Base-by-base conservation (phyloP, 2,888 invertebrate species). In the Scaptomyza tumidula region DNA sequence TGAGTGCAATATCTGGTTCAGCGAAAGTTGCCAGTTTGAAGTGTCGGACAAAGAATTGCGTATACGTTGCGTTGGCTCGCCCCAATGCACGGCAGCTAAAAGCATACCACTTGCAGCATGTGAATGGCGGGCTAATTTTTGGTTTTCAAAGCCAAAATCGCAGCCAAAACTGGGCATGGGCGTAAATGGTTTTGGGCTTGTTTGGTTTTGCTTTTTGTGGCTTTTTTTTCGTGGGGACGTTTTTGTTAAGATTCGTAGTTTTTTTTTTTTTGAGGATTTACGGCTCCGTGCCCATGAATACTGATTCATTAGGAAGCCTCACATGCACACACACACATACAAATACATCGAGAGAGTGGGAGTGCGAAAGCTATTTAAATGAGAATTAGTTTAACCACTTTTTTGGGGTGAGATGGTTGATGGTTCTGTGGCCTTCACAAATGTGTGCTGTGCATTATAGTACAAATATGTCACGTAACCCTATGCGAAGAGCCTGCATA, bases 231-330 rank as follows among this genome's bases (percentile, higher is more conserved):
- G 16, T 24, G 19, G 14, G 14, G 7, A 37, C 14, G 35, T 41
- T 48, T 52, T 45, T 55, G 44, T 33, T 45, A 44, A 52, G 44
- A 27, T 72, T 41, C 4, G 11, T 16, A n/a, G n/a, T n/a, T n/a
- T 16, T 10, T 10, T 16, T 37, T 37, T 37, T 45, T 59, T 39
- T 41, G 53, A 27, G 19, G 49, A 45, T 35, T 63, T 63, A 52
- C 66, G 55, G 65, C 59, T 56, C n/a, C 33, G 41, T 44, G 63
- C 50, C 57, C 58, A 75, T 83, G 88, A 88, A 88, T 88, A 67
- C 80, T 80, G 84, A 71, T 83, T 82, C 82, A 82, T 82, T 82
- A 79, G 69, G 39, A 79, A 65, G 70, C 53, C 62, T 48, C n/a
- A 33, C 70, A 31, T 56, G 46, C 49, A 54, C 46, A 44, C 4